A percentile compares a stretch with the other conserved stretches of the same genome.
Conservation (phyloP, 2,113 vertebrate genomes). For the Cochlearius cochlearius region DNA sequence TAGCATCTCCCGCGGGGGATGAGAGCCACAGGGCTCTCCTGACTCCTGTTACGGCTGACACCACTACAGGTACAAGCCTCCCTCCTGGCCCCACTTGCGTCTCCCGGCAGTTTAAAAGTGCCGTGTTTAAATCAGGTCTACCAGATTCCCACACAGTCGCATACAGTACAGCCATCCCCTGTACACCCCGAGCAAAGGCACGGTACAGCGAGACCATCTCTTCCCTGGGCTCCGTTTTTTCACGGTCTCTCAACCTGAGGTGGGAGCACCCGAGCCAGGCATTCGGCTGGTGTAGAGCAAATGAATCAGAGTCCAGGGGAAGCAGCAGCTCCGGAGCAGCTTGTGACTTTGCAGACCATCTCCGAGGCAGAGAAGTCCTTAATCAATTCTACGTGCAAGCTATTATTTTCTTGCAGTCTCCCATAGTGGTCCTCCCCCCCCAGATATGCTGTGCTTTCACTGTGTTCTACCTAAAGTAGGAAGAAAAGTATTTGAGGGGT, state of each 20-base stretch:
- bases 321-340: background rate
- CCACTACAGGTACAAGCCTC: background rate
- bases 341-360: background rate
- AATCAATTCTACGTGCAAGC: rapidly evolving
- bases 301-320: background rate
- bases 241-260: rapidly evolving
- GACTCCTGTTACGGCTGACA: background rate
- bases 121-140: background rate
- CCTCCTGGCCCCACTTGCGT: background rate
- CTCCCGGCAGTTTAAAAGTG: background rate
- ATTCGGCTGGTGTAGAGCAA: background rate
- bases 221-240: background rate
- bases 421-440: too few species aligned
- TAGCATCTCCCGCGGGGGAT: rapidly evolving
- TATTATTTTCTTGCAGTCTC: background rate
- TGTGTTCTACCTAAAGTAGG: background rate
- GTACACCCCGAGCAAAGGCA: rapidly evolving
- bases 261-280: background rate
- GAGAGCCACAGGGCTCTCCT: background rate
- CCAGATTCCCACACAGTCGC: rapidly evolving
- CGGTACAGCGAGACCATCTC: rapidly evolving
- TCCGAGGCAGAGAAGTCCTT: background rate
- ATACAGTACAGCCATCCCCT: rapidly evolving
- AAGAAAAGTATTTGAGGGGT: background rate
- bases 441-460: rapidly evolving